Percentiles rank a stretch among this genome's conserved stretches.
Conservation (phyloP, 92 coral and sea anemone genomes). For the Epizoanthus rinbou region DNA sequence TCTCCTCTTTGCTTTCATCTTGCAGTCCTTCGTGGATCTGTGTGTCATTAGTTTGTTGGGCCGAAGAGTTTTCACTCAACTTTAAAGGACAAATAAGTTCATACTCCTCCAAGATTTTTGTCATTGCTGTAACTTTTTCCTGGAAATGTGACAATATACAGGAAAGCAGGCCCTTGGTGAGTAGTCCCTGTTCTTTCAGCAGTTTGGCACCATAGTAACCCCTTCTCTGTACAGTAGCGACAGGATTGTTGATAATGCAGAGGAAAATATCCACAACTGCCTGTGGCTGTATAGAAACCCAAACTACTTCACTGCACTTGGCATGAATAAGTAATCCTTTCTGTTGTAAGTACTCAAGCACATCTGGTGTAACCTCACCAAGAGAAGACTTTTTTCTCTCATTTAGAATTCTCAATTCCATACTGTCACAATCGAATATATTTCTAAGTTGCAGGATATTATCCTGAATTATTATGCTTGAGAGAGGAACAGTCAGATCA, state of each 20-base stretch:
- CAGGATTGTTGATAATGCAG: background rate
- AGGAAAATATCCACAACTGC: background rate
- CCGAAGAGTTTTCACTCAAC: background rate
- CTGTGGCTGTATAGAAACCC: background rate
- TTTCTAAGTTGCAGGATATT: background rate
- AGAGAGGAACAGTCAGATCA: background rate
- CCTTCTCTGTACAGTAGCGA: background rate
- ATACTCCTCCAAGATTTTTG: background rate
- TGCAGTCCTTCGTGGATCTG: background rate
- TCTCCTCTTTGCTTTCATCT: conserved; percentile 11
- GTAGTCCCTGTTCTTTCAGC: background rate
- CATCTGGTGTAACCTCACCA: background rate
- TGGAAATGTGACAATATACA: background rate
- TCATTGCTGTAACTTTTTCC: background rate
- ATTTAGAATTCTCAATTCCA: background rate
- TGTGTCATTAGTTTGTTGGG: background rate
- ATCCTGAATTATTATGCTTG: background rate
- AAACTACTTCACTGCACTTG: background rate
- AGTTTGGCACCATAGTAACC: background rate
- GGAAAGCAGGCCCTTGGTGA: conserved; percentile 1
- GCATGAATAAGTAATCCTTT: background rate
- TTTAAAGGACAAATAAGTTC: conserved; percentile 5
- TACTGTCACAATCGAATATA: background rate
- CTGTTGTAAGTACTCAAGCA: background rate
- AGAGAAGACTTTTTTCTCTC: background rate